Evolutionary conservation across 2,888 invertebrate genomes (phyloP).

Genomic region (Geotrupes spiniger): DNA sequence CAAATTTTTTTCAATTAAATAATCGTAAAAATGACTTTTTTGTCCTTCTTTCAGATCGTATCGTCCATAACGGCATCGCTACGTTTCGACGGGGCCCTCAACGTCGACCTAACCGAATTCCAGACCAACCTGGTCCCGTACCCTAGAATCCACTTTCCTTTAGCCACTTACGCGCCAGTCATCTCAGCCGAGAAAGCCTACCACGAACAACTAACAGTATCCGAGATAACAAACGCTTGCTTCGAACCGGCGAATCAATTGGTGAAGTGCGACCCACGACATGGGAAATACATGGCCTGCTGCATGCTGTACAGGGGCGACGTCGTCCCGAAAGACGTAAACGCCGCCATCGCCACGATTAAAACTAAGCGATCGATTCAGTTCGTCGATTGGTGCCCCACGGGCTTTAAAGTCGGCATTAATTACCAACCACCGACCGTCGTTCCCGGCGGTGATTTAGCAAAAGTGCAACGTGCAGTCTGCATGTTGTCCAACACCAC

Average conservation of each 20-base stretch:
- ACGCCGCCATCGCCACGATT: slow-evolving; percentile 88
- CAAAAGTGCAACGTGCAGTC: slow-evolving; percentile 91
- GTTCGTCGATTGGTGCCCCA: slow-evolving; percentile 87
- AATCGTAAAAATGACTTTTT: too few species aligned
- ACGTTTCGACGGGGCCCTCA: slow-evolving; percentile 87
- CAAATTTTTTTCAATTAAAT: too few species aligned
- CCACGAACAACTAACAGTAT: slow-evolving; percentile 86
- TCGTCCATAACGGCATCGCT: slow-evolving; percentile 92
- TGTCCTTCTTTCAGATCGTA: slow-evolving; percentile 65
- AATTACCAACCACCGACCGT: slow-evolving; percentile 90
- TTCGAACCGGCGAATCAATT: slow-evolving; percentile 94
- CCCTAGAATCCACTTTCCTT: slow-evolving; percentile 92
- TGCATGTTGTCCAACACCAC: slow-evolving; percentile 98
- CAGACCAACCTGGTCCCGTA: slow-evolving; percentile 92
- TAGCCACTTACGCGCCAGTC: slow-evolving; percentile 88
- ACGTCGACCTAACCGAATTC: slow-evolving; percentile 92
- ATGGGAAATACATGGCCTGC: slow-evolving; percentile 92
- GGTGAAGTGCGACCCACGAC: slow-evolving; percentile 89
- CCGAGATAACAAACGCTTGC: slow-evolving; percentile 92
- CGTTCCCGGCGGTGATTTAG: slow-evolving; percentile 88
- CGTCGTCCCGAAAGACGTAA: slow-evolving; percentile 88
- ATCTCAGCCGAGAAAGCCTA: slow-evolving; percentile 92
- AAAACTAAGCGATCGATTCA: slow-evolving; percentile 92
- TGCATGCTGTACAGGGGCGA: slow-evolving; percentile 93
- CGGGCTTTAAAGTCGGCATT: slow-evolving; percentile 78